A percentile compares a stretch with the other conserved stretches of the same genome.
These are phyloP conservation scores for Oncorhynchus masou DNA, from an alignment of 2,113 vertebrate genomes.

Conservation along the genomic window DNA sequence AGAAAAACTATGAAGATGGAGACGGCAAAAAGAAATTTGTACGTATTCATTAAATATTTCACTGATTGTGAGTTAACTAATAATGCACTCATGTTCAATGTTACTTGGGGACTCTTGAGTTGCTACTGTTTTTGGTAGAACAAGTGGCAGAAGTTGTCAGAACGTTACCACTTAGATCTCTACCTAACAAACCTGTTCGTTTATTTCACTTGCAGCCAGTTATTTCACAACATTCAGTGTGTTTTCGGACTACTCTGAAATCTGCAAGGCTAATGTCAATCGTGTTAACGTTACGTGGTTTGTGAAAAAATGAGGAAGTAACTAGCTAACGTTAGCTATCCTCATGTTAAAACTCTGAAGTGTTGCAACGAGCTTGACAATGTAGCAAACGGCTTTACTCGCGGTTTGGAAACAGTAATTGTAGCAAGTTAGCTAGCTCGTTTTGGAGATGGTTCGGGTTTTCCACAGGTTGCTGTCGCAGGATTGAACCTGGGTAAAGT, in stretches of 20 bases:
- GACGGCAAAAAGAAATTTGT: constrained; percentile 81
- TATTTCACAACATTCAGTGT: background rate
- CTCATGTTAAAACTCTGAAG: background rate
- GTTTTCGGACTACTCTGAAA: too few relatives aligned
- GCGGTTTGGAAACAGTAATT: background rate
- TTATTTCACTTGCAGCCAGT: background rate
- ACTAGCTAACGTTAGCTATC: background rate
- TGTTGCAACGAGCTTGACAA: background rate
- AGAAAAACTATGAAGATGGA: constrained; percentile 75
- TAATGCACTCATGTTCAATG: background rate
- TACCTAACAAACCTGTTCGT: background rate
- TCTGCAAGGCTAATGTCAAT: background rate
- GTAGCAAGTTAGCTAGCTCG: background rate
- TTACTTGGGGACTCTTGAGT: background rate
- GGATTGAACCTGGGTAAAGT: background rate
- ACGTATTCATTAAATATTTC: constrained; percentile 50
- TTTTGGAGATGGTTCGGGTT: background rate
- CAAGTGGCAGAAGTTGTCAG: background rate
- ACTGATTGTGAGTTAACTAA: background rate
- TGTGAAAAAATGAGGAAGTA: background rate
- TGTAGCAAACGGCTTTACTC: background rate
- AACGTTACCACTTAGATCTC: too few relatives aligned
- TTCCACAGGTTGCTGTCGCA: background rate
- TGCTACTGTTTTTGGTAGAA: background rate
- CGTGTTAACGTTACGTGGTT: background rate